Conservation (phyloP, 1,140 invertebrate genomes). For the Pemphigus obesinymphae region DNA sequence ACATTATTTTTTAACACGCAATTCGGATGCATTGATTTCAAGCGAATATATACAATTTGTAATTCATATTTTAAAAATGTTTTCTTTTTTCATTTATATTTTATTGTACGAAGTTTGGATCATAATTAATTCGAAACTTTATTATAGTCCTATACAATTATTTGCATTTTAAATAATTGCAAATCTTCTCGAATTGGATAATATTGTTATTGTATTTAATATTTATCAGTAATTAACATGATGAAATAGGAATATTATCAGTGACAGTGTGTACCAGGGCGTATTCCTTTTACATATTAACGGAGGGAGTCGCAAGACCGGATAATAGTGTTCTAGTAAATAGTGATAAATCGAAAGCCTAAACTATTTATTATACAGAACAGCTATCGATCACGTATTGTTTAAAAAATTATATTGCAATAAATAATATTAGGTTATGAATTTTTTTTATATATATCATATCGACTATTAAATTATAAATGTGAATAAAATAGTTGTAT, state of each 20-base stretch:
- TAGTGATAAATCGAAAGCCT: not conserved
- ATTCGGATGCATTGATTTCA: no score
- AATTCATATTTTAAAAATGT: not conserved
- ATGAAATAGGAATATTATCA: not conserved
- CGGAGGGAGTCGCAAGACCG: not conserved
- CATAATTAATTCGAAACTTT: not conserved
- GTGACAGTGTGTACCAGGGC: slow-evolving; percentile 7
- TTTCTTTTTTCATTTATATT: not conserved
- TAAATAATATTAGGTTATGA: no score
- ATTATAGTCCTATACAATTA: not conserved
- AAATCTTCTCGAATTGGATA: not conserved
- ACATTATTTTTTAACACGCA: no score
- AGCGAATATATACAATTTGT: not conserved
- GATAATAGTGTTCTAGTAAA: not conserved
- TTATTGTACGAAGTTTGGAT: not conserved
- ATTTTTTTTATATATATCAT: no score
- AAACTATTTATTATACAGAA: not conserved
- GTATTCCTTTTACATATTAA: not conserved
- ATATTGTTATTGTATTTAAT: no score
- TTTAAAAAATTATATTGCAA: not conserved
- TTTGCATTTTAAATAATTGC: not conserved
- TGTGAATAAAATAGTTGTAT: no score
- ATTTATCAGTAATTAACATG: not conserved
- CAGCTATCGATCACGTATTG: not conserved
- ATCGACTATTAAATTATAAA: no score